Percentiles rank a stretch among this genome's conserved stretches.
phyloP scores from a whole-genome alignment of 2,888 invertebrate genomes.

The Epinotia ramella region DNA sequence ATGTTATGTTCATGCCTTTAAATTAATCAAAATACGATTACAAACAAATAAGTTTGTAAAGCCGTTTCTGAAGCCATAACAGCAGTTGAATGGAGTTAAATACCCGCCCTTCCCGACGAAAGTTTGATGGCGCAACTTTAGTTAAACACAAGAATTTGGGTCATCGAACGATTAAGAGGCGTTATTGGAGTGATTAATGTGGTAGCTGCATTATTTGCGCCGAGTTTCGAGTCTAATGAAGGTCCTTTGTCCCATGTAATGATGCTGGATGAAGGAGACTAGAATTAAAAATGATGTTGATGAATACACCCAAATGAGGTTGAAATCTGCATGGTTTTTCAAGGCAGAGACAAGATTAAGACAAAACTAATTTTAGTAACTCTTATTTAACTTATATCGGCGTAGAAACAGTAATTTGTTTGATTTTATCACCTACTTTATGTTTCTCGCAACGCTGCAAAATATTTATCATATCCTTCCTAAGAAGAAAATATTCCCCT shows the following conservation, averaged over 20 bases:
- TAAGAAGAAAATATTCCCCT: background rate
- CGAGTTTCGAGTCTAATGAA: slow-evolving; percentile 26
- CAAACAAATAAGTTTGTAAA: slow-evolving; percentile 32
- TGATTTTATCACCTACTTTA: too few species aligned
- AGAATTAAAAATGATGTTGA: slow-evolving; percentile 25
- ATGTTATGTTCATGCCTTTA: slow-evolving; percentile 2
- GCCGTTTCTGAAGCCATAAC: slow-evolving; percentile 39
- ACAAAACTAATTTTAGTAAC: too few species aligned
- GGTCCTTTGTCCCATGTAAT: slow-evolving; percentile 30
- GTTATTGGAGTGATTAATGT: slow-evolving; percentile 43
- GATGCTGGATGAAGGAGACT: slow-evolving; percentile 25
- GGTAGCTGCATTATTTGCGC: slow-evolving; percentile 37
- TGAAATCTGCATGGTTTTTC: background rate
- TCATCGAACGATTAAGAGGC: slow-evolving; percentile 48
- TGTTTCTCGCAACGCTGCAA: too few species aligned
- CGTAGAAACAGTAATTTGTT: too few species aligned
- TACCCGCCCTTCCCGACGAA: slow-evolving; percentile 43
- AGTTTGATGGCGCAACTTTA: slow-evolving; percentile 48
- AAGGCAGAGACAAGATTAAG: background rate
- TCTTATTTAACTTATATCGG: too few species aligned
- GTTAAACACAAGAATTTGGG: slow-evolving; percentile 46
- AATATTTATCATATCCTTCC: too few species aligned
- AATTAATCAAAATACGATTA: slow-evolving; percentile 32
- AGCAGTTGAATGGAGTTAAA: slow-evolving; percentile 45
- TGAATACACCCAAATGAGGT: slow-evolving; percentile 10